Evolutionary conservation across 1,140 invertebrate species (phyloP).

Genomic region (Drosophila obscura): DNA sequence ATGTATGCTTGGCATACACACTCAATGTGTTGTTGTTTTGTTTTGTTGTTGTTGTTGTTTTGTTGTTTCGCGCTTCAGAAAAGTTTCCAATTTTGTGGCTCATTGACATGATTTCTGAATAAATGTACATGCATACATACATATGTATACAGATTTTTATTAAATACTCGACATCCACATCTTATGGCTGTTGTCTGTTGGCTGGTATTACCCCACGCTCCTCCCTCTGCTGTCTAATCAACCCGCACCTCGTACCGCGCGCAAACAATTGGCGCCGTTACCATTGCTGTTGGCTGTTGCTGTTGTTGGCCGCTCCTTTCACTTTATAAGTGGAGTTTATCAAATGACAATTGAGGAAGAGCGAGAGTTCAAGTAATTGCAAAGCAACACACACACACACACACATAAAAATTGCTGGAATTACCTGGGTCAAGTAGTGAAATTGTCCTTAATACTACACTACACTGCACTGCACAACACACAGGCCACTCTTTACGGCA

Average conservation of each 20-base stretch:
- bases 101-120: slow-evolving; percentile 70
- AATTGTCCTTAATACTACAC: slow-evolving; percentile 69
- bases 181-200: neutral
- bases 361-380: slow-evolving; percentile 71
- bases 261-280: slow-evolving; percentile 39
- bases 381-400: slow-evolving; percentile 16
- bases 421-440: slow-evolving; percentile 67
- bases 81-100: slow-evolving; percentile 67
- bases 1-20: too few species aligned
- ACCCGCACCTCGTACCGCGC: slow-evolving; percentile 48
- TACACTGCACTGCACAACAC: too few species aligned
- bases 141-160: neutral
- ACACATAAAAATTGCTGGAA: too few species aligned
- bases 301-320: slow-evolving; percentile 61
- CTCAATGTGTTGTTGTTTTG: too few species aligned
- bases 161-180: too few species aligned
- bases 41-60: neutral
- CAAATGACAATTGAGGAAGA: slow-evolving; percentile 77
- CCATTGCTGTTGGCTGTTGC: neutral
- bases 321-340: slow-evolving; percentile 71
- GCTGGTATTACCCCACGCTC: slow-evolving; percentile 40
- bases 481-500: neutral
- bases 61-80: slow-evolving; percentile 19
- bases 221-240: slow-evolving; percentile 46
- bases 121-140: slow-evolving; percentile 7